Conservation (phyloP, 2,113 vertebrate genomes). For the Sebastes fasciatus region DNA sequence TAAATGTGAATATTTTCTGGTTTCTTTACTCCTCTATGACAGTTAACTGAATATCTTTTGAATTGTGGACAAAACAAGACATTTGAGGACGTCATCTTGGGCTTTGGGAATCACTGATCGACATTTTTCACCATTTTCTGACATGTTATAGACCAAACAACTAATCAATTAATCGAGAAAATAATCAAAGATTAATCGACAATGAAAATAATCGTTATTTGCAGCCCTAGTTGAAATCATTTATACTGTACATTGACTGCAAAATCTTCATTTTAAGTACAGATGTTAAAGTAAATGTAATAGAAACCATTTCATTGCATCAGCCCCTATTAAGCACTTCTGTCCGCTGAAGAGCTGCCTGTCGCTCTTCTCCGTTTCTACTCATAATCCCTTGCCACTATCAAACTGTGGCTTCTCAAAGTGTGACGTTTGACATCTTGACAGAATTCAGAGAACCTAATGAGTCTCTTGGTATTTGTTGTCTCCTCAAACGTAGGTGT, state of each 20-base stretch:
- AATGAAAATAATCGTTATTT: no score
- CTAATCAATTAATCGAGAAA: no score
- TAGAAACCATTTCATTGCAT: constrained; percentile 2
- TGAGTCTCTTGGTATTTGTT: constrained; percentile 36
- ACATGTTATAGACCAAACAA: no score
- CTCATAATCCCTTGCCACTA: constrained; percentile 36
- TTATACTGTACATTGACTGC: not conserved
- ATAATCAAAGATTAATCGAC: no score
- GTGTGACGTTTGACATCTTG: constrained; percentile 44
- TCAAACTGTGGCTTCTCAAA: constrained; percentile 30
- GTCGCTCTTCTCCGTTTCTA: not conserved
- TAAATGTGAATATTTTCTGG: no score
- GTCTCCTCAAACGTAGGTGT: constrained; percentile 2
- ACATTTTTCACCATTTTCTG: no score
- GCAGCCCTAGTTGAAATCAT: not conserved
- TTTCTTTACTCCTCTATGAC: no score
- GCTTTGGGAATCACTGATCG: no score
- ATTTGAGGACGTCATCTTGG: no score
- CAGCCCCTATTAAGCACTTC: not conserved
- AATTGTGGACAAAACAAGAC: no score
- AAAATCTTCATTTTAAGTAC: not conserved
- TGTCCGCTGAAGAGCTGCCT: not conserved
- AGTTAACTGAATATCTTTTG: no score
- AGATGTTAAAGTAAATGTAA: not conserved
- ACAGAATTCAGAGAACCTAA: constrained; percentile 41